These are phyloP conservation scores for Platycheirus rosarum DNA, from an alignment of 2,888 invertebrate species.

Conservation along the genomic window DNA sequence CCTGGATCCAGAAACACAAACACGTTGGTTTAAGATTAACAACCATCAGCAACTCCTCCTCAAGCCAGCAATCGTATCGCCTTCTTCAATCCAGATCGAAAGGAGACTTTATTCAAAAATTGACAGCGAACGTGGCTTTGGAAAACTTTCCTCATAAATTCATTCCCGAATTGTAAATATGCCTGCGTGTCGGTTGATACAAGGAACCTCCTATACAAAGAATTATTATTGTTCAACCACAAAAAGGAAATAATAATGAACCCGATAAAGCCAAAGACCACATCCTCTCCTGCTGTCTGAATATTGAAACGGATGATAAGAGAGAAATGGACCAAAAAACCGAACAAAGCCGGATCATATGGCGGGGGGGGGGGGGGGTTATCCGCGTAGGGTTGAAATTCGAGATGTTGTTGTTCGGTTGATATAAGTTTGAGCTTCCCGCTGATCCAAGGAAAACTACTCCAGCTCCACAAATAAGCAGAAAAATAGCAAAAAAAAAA, in stretches of 20 bases:
- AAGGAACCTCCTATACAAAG: slow-evolving; percentile 25
- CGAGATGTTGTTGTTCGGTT: slow-evolving; percentile 16
- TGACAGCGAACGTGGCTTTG: slow-evolving; percentile 69
- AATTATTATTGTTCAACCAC: slow-evolving; percentile 62
- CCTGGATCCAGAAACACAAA: slow-evolving; percentile 51
- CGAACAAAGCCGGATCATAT: slow-evolving; percentile 15
- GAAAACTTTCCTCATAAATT: slow-evolving; percentile 66
- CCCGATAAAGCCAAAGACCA: slow-evolving; percentile 46
- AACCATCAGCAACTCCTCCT: neutral
- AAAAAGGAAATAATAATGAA: slow-evolving; percentile 57
- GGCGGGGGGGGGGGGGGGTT: neutral
- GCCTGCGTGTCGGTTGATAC: slow-evolving; percentile 52
- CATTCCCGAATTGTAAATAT: slow-evolving; percentile 49
- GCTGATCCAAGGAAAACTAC: slow-evolving; percentile 56
- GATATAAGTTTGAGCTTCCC: slow-evolving; percentile 41
- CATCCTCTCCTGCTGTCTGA: slow-evolving; percentile 40
- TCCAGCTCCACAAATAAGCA: slow-evolving; percentile 50
- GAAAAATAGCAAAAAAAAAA: slow-evolving; percentile 43
- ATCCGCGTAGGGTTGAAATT: neutral
- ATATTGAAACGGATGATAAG: slow-evolving; percentile 31
- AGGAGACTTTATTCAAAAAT: slow-evolving; percentile 60
- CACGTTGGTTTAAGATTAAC: slow-evolving; percentile 27
- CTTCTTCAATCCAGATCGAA: slow-evolving; percentile 2
- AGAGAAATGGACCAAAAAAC: slow-evolving; percentile 31
- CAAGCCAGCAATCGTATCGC: neutral